Base-by-base conservation (phyloP, 2,797 vertebrate genomes). In the Halcyon badia region DNA sequence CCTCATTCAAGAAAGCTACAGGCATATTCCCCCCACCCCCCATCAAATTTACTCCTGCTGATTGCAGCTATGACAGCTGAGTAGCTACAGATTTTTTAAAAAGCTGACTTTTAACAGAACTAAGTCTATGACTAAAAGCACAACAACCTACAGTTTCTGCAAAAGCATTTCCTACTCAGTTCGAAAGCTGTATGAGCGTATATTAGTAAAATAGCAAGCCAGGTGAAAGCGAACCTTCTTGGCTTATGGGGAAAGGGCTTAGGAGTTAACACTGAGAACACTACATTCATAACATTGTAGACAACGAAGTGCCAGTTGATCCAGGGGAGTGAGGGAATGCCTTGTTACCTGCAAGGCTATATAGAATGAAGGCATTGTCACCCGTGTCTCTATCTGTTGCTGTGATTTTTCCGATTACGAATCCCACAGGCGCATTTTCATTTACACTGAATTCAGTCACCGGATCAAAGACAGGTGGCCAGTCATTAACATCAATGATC, bases 341-440 rank as follows among this genome's bases (percentile, higher is more conserved):
- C 54, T 28, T n/a, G 52, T 94, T 97, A 98, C 97, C 97, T 96
- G 81, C 52, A 24, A 98, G 88, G 20, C 49, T 92, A 8, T 97
- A 98, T 0, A 94, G n/a, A 80, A 98, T 31, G 64, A 98, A 97
- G 58, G 96, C 97, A 62, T 98, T 97, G 85, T 98, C 96, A 84
- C 96, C 97, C 4, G 48, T 85, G 80, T 98, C 97, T 82, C 87
- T 89, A 78, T 98, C 97, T 1, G 76, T 95, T 68, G 97, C 96
- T 72, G 85, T 96, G 60, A 97, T 14, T 94, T 94, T 97, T 64
- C 96, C 97, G 66, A 97, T 81, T 35, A 31, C 10, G 37, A 92
- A 97, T 46, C 96, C 97, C 65, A 81, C 75, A 12, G 96, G 94
- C 2, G 19, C 19, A 0, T 97, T 98, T 90, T 98, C 97, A 18